Evolutionary conservation across 2,113 vertebrate species (phyloP).

Genomic region (Brachionichthys hirsutus): DNA sequence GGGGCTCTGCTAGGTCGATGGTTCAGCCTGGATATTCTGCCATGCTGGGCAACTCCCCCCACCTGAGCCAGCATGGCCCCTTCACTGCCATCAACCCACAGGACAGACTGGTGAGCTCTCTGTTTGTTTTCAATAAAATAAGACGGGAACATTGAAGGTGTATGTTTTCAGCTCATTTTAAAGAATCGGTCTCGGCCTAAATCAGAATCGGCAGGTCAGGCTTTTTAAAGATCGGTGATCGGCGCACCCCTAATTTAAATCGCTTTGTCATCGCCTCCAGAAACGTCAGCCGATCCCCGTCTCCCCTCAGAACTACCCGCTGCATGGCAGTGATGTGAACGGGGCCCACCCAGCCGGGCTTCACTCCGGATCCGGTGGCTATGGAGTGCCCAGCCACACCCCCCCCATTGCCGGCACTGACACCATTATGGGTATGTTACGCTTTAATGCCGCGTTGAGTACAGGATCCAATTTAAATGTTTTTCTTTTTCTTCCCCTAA

Average conservation of each 20-base stretch:
- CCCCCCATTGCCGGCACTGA: slow-evolving; percentile 61
- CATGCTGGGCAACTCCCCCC: slow-evolving; percentile 85
- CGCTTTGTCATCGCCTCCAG: slow-evolving; percentile 40
- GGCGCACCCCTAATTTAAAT: too few relatives aligned
- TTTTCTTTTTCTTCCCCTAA: slow-evolving; percentile 9
- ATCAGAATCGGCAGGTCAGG: too few relatives aligned
- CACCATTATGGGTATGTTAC: slow-evolving; percentile 61
- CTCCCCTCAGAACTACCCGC: slow-evolving; percentile 85
- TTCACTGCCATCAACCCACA: slow-evolving; percentile 89
- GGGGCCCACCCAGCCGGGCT: slow-evolving; percentile 84
- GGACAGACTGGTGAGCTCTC: slow-evolving; percentile 85
- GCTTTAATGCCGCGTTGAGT: background rate
- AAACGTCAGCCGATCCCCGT: slow-evolving; percentile 71
- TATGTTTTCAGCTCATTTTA: too few relatives aligned
- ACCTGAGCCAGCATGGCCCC: slow-evolving; percentile 80
- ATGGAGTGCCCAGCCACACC: slow-evolving; percentile 85
- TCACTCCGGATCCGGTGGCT: slow-evolving; percentile 80
- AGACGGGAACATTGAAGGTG: too few relatives aligned
- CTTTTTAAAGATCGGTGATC: too few relatives aligned
- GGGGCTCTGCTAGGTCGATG: slow-evolving; percentile 83
- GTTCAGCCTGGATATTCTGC: slow-evolving; percentile 86
- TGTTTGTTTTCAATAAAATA: slow-evolving; percentile 20
- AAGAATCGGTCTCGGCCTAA: too few relatives aligned
- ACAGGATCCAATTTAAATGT: background rate
- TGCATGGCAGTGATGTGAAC: slow-evolving; percentile 89